These are phyloP conservation scores for Heterohyrax brucei DNA, from an alignment of 2,797 vertebrate species.

Conservation along the genomic window DNA sequence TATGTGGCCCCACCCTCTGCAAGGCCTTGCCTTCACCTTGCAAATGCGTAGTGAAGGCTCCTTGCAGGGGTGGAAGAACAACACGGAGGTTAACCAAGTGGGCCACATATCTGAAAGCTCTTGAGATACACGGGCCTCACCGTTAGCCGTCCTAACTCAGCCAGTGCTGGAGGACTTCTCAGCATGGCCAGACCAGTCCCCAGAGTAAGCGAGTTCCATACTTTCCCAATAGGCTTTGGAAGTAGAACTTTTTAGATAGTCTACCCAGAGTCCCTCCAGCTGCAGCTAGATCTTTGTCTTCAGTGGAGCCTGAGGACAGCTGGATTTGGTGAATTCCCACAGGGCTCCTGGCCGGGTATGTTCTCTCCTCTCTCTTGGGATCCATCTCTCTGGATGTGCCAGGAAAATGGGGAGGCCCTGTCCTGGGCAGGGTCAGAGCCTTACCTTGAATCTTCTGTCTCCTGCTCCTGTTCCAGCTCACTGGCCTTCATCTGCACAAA, in stretches of 20 bases:
- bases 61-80: not conserved
- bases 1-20: slow-evolving; percentile 79
- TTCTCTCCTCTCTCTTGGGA: not conserved
- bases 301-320: not conserved
- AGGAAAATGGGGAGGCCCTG: not conserved
- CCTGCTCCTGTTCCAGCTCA: slow-evolving; percentile 91
- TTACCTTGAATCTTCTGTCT: slow-evolving; percentile 94
- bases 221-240: slow-evolving; percentile 10
- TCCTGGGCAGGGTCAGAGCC: not conserved
- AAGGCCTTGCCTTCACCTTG: not conserved
- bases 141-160: slow-evolving; percentile 28
- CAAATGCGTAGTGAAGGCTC: not conserved
- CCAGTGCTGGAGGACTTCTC: not conserved
- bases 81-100: not conserved
- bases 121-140: not conserved
- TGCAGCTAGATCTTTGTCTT: not conserved
- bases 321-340: not conserved
- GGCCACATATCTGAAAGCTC: not conserved
- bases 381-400: not conserved
- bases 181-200: not conserved
- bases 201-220: not conserved
- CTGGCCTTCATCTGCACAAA: slow-evolving; percentile 95
- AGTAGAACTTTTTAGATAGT: not conserved
- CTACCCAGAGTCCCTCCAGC: not conserved
- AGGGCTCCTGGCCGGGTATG: not conserved